Base-by-base conservation (phyloP, 2,113 vertebrate genomes). In the Nannospalax galili region DNA sequence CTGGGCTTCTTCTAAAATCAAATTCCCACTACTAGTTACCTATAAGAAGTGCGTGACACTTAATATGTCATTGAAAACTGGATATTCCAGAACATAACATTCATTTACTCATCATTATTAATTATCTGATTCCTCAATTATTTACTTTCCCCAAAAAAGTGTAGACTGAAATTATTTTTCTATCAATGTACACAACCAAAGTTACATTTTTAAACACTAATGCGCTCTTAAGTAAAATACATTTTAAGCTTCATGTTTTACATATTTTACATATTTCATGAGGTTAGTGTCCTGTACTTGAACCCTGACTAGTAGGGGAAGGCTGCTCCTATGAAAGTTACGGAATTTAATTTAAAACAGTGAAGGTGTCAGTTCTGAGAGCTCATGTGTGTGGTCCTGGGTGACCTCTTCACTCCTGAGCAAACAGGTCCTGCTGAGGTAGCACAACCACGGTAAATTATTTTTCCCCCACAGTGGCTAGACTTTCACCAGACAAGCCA, bases 321-420 rank as follows among this genome's bases (percentile, higher is more conserved):
- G 70, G 77, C 90, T 86, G 73, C 40, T 96, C 90, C 95, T 92
- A 95, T 94, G 96, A 95, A 95, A 96, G 80, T 82, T 64, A 80
- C 67, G 92, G 96, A 96, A 95, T 98, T 98, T 96, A 96, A 97
- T 96, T 97, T 95, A 88, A 96, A 94, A 88, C 88, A 97, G 96
- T 17, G 30, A 88, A 97, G 94, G 97, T 96, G 97, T 94, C 90
- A 93, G 93, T 88, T 93, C 90, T 94, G 90, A 88, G 90, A 93
- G 95, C 58, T 65, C 77, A 35, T 88, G 97, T 97, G 96, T 97
- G 97, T 98, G 97, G 96, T 97, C 97, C 93, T 79, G 37, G 10
- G 77, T 2, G 19, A 79, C 92, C 88, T 95, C 95, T 91, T 89
- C 91, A 74, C 91, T 96, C 90, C 89, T 91, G 62, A 79, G 96